Evolutionary conservation across 2,113 vertebrate genomes (phyloP).

Genomic region (Chrysemys picta): DNA sequence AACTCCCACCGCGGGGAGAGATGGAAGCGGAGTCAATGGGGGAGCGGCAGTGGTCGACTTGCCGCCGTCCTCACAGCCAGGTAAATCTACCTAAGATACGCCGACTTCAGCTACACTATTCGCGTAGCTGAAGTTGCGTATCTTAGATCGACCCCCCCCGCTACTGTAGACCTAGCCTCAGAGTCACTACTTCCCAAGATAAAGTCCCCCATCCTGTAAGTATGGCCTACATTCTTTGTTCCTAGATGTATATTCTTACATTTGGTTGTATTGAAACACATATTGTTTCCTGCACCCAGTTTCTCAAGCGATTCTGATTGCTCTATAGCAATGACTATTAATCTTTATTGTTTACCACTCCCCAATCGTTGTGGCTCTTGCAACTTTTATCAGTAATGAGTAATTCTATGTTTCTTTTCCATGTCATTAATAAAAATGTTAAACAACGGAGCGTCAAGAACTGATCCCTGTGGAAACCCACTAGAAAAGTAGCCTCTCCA

Average conservation of each 20-base stretch:
- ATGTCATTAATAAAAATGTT: neutral
- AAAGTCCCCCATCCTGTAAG: neutral
- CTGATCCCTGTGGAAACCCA: neutral
- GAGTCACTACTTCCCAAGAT: neutral
- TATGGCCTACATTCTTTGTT: neutral
- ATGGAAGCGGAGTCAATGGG: no score
- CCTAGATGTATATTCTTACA: neutral
- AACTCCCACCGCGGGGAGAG: no score
- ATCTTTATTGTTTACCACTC: neutral
- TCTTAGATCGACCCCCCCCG: no score
- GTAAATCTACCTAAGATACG: no score
- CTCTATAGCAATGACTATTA: neutral
- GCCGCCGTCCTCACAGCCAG: no score
- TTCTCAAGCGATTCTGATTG: neutral
- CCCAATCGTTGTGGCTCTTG: neutral
- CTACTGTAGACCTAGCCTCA: no score
- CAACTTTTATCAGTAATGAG: neutral
- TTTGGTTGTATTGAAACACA: neutral
- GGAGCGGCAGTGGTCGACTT: no score
- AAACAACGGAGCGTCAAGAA: neutral
- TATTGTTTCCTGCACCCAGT: neutral
- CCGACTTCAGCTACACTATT: no score
- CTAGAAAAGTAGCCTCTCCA: neutral
- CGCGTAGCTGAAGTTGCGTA: no score
- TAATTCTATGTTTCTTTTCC: neutral